Conservation (phyloP, 2,888 invertebrate species). For the Oscheius myriophilus region DNA sequence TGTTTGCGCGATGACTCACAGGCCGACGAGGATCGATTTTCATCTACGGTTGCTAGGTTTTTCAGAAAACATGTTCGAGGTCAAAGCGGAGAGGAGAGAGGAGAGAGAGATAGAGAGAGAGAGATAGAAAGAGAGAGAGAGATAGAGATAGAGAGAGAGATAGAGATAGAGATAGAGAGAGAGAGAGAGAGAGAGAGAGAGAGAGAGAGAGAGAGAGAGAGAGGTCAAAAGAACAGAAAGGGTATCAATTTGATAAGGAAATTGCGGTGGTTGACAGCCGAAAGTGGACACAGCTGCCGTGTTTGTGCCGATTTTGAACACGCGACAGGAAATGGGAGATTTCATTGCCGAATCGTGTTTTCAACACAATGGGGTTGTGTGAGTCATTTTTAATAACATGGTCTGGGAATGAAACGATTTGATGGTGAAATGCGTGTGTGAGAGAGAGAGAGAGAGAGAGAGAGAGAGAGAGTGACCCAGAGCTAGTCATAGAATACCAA, state of each 20-base stretch:
- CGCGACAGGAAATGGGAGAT: too few relatives aligned
- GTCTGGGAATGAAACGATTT: neutral
- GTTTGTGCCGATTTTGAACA: too few relatives aligned
- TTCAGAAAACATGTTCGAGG: neutral
- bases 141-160: neutral
- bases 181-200: too few relatives aligned
- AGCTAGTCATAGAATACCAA: too few relatives aligned
- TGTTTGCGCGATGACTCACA: constrained; percentile 26
- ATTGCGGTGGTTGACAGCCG: neutral
- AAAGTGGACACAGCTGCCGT: neutral
- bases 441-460: too few relatives aligned
- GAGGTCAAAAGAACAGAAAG: too few relatives aligned
- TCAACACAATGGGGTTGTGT: too few relatives aligned
- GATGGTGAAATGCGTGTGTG: neutral
- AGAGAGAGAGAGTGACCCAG: too few relatives aligned
- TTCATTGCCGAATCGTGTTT: too few relatives aligned
- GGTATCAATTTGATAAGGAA: neutral
- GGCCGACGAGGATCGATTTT: neutral
- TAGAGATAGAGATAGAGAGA: neutral
- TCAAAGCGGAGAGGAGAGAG: too few relatives aligned
- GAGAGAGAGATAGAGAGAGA: too few relatives aligned
- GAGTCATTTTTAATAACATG: too few relatives aligned
- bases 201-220: neutral
- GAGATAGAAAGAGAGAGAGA: neutral
- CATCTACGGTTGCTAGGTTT: constrained; percentile 1